Percentiles rank a stretch among this genome's conserved stretches.
phyloP scores from a whole-genome alignment of 92 coral and sea anemone genomes.

The Zoanthus gigantus region DNA sequence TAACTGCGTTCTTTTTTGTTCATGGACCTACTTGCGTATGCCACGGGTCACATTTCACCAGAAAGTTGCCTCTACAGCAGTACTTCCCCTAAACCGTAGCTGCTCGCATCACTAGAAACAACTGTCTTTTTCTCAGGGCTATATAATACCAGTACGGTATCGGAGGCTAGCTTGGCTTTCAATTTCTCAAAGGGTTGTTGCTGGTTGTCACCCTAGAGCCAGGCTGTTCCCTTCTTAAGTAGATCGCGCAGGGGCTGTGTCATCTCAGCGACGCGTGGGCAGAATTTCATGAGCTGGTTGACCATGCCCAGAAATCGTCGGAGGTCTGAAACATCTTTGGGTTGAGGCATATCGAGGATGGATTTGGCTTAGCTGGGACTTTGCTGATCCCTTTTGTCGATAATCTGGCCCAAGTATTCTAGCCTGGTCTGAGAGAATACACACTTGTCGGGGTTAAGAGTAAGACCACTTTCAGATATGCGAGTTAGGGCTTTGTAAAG shows the following conservation, averaged over 20 bases:
- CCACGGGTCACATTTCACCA: constrained; percentile 63
- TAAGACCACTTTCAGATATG: too few species aligned
- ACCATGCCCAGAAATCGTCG: constrained; percentile 67
- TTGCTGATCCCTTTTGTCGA: constrained; percentile 51
- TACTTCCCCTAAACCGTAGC: constrained; percentile 64
- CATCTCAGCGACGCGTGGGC: constrained; percentile 37
- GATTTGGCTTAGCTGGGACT: constrained; percentile 60
- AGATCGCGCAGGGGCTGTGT: constrained; percentile 58
- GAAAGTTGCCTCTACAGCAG: constrained; percentile 58
- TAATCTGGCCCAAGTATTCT: constrained; percentile 48
- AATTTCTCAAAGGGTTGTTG: constrained; percentile 42
- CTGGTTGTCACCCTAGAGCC: constrained; percentile 50
- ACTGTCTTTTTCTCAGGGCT: constrained; percentile 44
- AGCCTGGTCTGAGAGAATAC: constrained; percentile 13
- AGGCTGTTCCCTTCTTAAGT: constrained; percentile 43
- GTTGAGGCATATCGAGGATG: constrained; percentile 47
- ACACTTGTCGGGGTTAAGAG: too few species aligned
- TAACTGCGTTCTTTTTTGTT: constrained; percentile 66
- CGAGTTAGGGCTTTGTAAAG: background rate
- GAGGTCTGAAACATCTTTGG: constrained; percentile 51
- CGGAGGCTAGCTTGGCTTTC: constrained; percentile 58
- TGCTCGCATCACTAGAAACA: constrained; percentile 50
- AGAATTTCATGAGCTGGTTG: constrained; percentile 22
- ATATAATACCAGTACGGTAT: constrained; percentile 51
- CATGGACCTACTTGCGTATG: constrained; percentile 68